Evolutionary conservation across 2,113 vertebrate species (phyloP).

Genomic region (Hepsetus odoe): DNA sequence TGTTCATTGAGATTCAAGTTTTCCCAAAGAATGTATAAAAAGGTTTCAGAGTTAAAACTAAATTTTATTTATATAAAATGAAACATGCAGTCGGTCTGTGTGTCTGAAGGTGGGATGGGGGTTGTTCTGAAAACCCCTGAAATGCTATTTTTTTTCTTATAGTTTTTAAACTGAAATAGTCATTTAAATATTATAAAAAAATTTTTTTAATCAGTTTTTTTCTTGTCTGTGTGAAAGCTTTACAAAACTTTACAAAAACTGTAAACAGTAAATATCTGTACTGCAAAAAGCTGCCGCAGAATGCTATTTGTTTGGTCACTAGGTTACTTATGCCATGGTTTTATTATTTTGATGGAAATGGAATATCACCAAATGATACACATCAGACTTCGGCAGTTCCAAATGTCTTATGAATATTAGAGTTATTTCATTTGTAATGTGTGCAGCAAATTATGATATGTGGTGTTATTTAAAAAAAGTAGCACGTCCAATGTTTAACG

Average conservation of each 20-base stretch:
- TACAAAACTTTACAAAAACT: no score
- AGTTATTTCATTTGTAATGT: neutral
- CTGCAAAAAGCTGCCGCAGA: neutral
- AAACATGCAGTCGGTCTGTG: neutral
- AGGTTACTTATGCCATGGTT: neutral
- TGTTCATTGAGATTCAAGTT: neutral
- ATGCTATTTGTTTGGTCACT: neutral
- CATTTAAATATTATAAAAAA: no score
- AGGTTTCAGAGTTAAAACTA: no score
- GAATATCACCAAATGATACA: neutral
- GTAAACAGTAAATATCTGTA: neutral
- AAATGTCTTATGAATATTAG: neutral
- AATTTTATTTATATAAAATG: conserved; percentile 18
- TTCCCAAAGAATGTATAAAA: no score
- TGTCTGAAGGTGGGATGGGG: neutral
- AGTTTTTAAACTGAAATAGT: no score
- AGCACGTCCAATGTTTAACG: neutral
- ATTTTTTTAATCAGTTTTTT: no score
- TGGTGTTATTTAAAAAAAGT: neutral
- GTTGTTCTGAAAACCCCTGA: neutral
- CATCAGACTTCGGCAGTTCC: neutral
- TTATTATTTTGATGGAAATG: neutral
- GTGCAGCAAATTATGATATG: neutral
- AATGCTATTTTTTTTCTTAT: neutral
- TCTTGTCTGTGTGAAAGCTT: no score